Evolutionary conservation across 2,113 vertebrate species (phyloP), one percentile per base, ranked within the genome.

Genomic region (Platycercus adscitus): DNA sequence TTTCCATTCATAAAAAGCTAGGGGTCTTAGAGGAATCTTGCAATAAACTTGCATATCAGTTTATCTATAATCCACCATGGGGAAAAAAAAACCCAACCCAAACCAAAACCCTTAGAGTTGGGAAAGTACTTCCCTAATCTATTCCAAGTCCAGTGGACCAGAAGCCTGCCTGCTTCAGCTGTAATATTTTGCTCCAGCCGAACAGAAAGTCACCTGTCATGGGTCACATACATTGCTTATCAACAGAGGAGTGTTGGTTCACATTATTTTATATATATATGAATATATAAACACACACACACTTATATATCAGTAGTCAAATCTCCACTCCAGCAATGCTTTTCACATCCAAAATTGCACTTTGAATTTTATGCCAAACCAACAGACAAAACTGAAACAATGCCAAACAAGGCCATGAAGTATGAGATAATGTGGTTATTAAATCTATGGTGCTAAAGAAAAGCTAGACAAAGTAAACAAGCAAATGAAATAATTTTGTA

Each of bases 1-100:
- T 97, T 96, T 97, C 82, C 95, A 97, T 97, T 98, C 96, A 97
- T 82, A 94, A 97, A 98, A 97, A 97, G 50, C 84, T 75, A 84
- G 33, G 4, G 33, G 84, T 92, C 96, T 98, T 96, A 70, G 63
- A 96, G 94, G 96, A 97, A 93, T 78, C 58, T 87, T 91, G 82
- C 75, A 86, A 91, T 94, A 97, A 97, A 68, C 76, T 87, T 97
- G 89, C 80, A 91, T 93, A 94, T 81, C 84, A 95, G 31, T 97
- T 95, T 90, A 97, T 96, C 93, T 94, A 81, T 64, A 97, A 97
- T 96, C 93, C 81, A 97, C 97, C 95, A 96, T 28, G 46, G 76
- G 86, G n/a, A 6, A 47, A 86, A 89, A 91, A 78, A 0, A 26
- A 9, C 8, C 13, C 55, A 9, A 9, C 6, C 39, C 46, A 33